phyloP scores from a whole-genome alignment of 2,888 invertebrate genomes.

The Euplexia lucipara region DNA sequence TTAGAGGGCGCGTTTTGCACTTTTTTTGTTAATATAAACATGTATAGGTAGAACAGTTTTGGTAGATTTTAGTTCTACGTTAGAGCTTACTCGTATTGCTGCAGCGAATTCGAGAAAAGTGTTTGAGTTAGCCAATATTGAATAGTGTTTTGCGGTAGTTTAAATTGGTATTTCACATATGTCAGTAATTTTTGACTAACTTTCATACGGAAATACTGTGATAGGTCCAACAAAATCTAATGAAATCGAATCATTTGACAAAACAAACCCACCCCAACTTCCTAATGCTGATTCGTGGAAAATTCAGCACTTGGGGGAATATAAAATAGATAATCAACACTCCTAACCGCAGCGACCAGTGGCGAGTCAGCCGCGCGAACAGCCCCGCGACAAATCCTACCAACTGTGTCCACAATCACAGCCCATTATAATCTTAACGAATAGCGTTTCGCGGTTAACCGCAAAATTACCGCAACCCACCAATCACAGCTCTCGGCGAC shows the following conservation, averaged over 20 bases:
- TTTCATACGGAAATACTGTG: background rate
- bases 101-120: constrained; percentile 6
- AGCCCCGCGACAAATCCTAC: constrained; percentile 81
- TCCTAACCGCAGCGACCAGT: constrained; percentile 64
- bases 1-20: constrained; percentile 82
- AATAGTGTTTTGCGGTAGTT: background rate
- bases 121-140: background rate
- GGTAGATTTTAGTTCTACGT: constrained; percentile 27
- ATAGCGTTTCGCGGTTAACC: constrained; percentile 89
- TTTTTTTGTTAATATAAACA: constrained; percentile 55
- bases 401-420: constrained; percentile 73
- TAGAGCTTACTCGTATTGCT: background rate
- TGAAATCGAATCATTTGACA: constrained; percentile 22
- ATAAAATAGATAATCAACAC: constrained; percentile 66
- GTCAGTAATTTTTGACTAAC: background rate
- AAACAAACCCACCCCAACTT: constrained; percentile 46
- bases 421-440: constrained; percentile 89
- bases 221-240: constrained; percentile 16
- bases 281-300: constrained; percentile 56
- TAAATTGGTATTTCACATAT: background rate
- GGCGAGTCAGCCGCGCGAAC: constrained; percentile 67
- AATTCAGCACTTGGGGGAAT: constrained; percentile 52
- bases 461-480: constrained; percentile 84
- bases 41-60: constrained; percentile 39
- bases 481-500: constrained; percentile 81